Conservation (phyloP, 2,797 vertebrate genomes). For the Schizothorax lantsangensis region DNA sequence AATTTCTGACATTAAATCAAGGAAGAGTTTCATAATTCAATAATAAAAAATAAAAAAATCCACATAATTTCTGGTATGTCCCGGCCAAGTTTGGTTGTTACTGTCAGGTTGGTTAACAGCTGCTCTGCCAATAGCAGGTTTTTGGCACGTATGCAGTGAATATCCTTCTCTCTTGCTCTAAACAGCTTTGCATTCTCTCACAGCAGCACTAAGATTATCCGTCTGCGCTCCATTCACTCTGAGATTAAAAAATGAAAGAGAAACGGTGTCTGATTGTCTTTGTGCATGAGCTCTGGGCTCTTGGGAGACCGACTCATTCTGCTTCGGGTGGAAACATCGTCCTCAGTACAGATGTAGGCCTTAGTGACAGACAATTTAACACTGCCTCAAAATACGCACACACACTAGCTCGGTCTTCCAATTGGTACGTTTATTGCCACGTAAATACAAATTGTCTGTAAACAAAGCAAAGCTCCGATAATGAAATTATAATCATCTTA, state of each 20-base stretch:
- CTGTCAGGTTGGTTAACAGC: slow-evolving; percentile 52
- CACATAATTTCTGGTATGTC: slow-evolving; percentile 1
- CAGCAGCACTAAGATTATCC: slow-evolving; percentile 9
- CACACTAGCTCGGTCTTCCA: slow-evolving; percentile 37
- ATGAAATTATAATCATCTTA: slow-evolving; percentile 37
- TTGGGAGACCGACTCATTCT: slow-evolving; percentile 14
- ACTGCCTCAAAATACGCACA: slow-evolving; percentile 46
- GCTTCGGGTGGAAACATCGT: slow-evolving; percentile 23
- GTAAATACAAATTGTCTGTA: slow-evolving; percentile 42
- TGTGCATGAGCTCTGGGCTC: slow-evolving; percentile 31
- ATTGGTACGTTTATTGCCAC: slow-evolving; percentile 47
- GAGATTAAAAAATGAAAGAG: slow-evolving; percentile 24
- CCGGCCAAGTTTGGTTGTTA: slow-evolving; percentile 23
- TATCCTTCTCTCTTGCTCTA: slow-evolving; percentile 20
- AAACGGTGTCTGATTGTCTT: slow-evolving; percentile 33
- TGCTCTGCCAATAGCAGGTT: slow-evolving; percentile 30
- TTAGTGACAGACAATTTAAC: slow-evolving; percentile 70
- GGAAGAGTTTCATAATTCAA: background rate
- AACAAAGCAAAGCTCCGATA: slow-evolving; percentile 31
- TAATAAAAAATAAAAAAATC: too few relatives aligned
- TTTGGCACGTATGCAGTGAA: slow-evolving; percentile 10
- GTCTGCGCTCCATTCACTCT: slow-evolving; percentile 25
- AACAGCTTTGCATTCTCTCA: slow-evolving; percentile 38
- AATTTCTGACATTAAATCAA: background rate
- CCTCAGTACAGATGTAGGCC: slow-evolving; percentile 58